A percentile compares a stretch with the other conserved stretches of the same genome.
These are phyloP conservation scores for Sarcophaga peregrina DNA, from an alignment of 1,140 invertebrate genomes.

Conservation along the genomic window DNA sequence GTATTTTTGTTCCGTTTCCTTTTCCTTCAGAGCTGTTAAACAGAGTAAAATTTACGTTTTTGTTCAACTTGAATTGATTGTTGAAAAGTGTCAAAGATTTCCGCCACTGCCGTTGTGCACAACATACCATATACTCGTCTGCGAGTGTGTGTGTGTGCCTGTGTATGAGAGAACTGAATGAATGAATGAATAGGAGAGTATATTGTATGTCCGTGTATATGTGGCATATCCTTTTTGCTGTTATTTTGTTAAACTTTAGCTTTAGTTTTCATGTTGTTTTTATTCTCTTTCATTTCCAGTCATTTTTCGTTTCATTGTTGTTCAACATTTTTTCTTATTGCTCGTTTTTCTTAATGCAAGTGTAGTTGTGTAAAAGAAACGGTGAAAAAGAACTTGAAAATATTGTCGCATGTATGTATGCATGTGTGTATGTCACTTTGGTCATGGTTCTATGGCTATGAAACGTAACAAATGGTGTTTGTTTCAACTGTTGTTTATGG, in stretches of 20 bases:
- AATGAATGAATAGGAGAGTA: background rate
- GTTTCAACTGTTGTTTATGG: slow-evolving; percentile 40
- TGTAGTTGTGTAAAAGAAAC: no score
- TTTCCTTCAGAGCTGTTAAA: background rate
- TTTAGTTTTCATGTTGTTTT: background rate
- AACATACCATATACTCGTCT: background rate
- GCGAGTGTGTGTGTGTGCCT: background rate
- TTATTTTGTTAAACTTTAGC: slow-evolving; percentile 18
- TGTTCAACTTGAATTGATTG: slow-evolving; percentile 41
- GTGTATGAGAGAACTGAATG: no score
- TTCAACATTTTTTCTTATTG: background rate
- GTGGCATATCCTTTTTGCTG: background rate
- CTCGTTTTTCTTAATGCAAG: no score
- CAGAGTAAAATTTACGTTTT: slow-evolving; percentile 38
- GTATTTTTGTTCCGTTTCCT: slow-evolving; percentile 38
- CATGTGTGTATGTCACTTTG: background rate
- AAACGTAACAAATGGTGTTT: slow-evolving; percentile 36
- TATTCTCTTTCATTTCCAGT: background rate
- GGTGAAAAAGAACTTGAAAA: no score
- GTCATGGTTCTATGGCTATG: slow-evolving; percentile 1
- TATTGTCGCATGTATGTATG: background rate
- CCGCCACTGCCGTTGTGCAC: background rate
- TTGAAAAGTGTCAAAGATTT: slow-evolving; percentile 40
- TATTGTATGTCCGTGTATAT: background rate
- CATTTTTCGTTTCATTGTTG: background rate